Conservation (phyloP, 2,888 invertebrate species). For the Capitulum mitella region DNA sequence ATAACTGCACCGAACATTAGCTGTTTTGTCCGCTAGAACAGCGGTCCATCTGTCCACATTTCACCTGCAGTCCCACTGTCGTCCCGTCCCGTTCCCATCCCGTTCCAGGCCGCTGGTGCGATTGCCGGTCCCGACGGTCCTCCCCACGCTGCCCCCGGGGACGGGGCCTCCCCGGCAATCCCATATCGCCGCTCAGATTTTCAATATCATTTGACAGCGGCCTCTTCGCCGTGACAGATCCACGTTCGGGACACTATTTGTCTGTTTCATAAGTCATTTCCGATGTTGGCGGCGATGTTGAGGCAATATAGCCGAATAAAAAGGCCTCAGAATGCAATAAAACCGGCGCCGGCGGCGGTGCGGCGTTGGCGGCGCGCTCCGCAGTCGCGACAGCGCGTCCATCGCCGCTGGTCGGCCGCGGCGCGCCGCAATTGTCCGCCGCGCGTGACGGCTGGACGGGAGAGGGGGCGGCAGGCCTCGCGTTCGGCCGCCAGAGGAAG, state of each 20-base stretch:
- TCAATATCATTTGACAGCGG: slow-evolving; percentile 16
- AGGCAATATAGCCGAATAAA: slow-evolving; percentile 16
- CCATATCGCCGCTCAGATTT: slow-evolving; percentile 9
- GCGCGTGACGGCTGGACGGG: too few species aligned
- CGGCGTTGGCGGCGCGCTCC: background rate
- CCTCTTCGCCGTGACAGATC: slow-evolving; percentile 5
- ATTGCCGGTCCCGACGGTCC: background rate
- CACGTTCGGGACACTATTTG: slow-evolving; percentile 12
- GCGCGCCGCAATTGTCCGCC: background rate
- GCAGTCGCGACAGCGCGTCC: background rate
- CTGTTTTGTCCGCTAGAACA: too few species aligned
- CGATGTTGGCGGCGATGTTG: slow-evolving; percentile 3
- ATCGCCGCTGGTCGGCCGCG: background rate
- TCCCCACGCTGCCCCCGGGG: background rate
- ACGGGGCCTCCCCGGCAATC: background rate
- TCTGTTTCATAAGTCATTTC: slow-evolving; percentile 18
- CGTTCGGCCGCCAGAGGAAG: too few species aligned
- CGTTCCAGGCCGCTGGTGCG: background rate
- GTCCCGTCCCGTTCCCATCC: background rate
- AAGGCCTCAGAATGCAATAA: slow-evolving; percentile 17
- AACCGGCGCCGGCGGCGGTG: background rate
- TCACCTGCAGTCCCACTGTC: background rate
- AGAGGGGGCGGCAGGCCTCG: too few species aligned
- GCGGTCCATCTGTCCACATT: background rate
- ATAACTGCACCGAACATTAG: too few species aligned